Percentiles rank a stretch among this genome's conserved stretches.
Conservation (phyloP, 2,113 vertebrate genomes). For the Paramormyrops kingsleyae region DNA sequence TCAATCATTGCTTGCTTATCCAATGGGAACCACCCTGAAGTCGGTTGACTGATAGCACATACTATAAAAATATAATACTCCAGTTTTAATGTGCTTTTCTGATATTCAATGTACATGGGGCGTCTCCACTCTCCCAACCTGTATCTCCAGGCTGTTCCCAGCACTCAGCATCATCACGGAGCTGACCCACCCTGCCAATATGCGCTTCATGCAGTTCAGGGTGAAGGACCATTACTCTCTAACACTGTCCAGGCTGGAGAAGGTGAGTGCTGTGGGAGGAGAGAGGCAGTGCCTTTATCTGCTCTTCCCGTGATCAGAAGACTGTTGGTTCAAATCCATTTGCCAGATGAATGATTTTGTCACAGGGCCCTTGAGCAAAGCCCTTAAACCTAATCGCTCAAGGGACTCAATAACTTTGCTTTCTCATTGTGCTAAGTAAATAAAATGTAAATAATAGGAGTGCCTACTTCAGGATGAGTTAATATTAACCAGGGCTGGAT, state of each 20-base stretch:
- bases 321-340: not conserved
- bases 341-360: not conserved
- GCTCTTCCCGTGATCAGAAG: not conserved
- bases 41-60: not conserved
- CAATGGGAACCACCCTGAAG: not conserved
- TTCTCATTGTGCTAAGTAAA: not conserved
- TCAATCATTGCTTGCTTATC: not conserved
- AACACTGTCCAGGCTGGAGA: slow-evolving; percentile 72
- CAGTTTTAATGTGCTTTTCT: not conserved
- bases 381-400: not conserved
- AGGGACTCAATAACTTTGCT: not conserved
- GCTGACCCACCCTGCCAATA: slow-evolving; percentile 74
- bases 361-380: not conserved
- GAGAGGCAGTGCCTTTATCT: not conserved
- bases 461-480: not conserved
- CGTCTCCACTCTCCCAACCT: not conserved
- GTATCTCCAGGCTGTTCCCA: slow-evolving; percentile 62
- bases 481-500: not conserved
- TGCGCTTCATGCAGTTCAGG: slow-evolving; percentile 79
- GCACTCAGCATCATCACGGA: slow-evolving; percentile 74
- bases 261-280: slow-evolving; percentile 49
- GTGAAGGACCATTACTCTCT: slow-evolving; percentile 74
- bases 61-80: not conserved
- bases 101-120: not conserved
- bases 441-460: not conserved